Evolutionary conservation across 2,797 vertebrate species (phyloP).

Genomic region (Ambastaia sidthimunki): DNA sequence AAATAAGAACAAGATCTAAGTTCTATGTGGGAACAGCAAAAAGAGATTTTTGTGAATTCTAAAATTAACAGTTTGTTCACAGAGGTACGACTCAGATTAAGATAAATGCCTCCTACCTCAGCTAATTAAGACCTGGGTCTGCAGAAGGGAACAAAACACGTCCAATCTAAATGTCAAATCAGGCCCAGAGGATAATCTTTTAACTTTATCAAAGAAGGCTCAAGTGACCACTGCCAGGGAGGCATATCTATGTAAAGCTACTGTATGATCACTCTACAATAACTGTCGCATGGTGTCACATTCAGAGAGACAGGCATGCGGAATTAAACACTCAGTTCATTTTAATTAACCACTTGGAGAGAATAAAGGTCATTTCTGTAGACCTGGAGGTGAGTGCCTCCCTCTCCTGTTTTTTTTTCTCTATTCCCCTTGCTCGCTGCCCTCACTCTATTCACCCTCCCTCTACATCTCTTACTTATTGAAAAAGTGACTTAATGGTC

Average conservation of each 20-base stretch:
- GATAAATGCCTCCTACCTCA: slow-evolving; percentile 46
- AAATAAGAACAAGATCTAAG: not conserved
- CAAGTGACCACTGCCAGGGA: slow-evolving; percentile 22
- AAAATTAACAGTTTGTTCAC: slow-evolving; percentile 18
- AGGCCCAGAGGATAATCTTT: slow-evolving; percentile 29
- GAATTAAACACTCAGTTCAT: slow-evolving; percentile 50
- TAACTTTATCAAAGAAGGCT: slow-evolving; percentile 13
- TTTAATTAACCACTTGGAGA: slow-evolving; percentile 79
- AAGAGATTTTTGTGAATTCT: not conserved
- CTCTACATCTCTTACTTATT: slow-evolving; percentile 67
- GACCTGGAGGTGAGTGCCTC: slow-evolving; percentile 66
- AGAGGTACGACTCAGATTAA: slow-evolving; percentile 36
- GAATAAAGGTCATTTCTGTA: slow-evolving; percentile 80
- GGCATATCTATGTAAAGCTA: slow-evolving; percentile 1
- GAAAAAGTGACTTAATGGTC: slow-evolving; percentile 79
- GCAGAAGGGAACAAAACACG: slow-evolving; percentile 38
- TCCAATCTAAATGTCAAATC: slow-evolving; percentile 44
- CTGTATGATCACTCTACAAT: slow-evolving; percentile 7
- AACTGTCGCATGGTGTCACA: not conserved
- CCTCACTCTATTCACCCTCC: not conserved
- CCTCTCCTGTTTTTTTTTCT: slow-evolving; percentile 5
- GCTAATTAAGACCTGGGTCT: slow-evolving; percentile 50
- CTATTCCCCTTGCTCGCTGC: not conserved
- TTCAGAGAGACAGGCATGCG: slow-evolving; percentile 11
- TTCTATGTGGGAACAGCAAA: not conserved